Evolutionary conservation across 2,113 vertebrate genomes (phyloP), one percentile per base, ranked within the genome.

Genomic region (Psammodynastes pulverulentus): DNA sequence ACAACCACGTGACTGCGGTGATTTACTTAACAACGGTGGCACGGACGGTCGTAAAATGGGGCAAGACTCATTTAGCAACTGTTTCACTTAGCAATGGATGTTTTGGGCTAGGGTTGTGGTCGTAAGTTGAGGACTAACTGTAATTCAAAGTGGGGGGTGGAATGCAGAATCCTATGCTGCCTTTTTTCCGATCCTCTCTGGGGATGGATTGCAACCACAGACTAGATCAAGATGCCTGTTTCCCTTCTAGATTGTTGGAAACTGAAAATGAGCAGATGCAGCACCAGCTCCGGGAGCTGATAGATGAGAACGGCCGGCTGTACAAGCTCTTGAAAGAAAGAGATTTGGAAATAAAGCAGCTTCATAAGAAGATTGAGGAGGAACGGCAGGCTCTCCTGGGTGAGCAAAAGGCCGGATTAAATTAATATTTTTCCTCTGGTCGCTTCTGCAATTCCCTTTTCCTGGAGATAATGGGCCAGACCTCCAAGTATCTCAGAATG

Each of bases 311-410:
- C 5, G 98, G 98, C 85, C 97, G 99, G 0, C 95, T 99, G 5
- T 97, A 98, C 94, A 99, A 98, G 95, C 97, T 99, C 8, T 88
- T 99, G 79, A 96, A 96, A 34, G 99, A 99, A 91, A 98, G 98
- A 92, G 98, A 99, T 56, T 99, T 99, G 95, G 99, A 99, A 95
- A 98, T 99, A 88, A 98, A 97, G 84, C 98, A 98, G 92, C 97
- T 99, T 90, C 98, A 97, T 93, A 99, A 96, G 95, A 99, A 98
- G 94, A 95, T 97, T 3, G 98, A 98, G 46, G 98, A 99, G 56
- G 98, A 98, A 84, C 97, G 96, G 58, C 90, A 98, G 45, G 97
- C 97, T 86, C 96, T 99, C 52, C 96, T 98, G 87, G 99, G 99
- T 99, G 96, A 95, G 51, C 23, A 19, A 1, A 10, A 21, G 0